Base-by-base conservation (phyloP, 2,797 vertebrate genomes). In the Passerculus sandwichensis region DNA sequence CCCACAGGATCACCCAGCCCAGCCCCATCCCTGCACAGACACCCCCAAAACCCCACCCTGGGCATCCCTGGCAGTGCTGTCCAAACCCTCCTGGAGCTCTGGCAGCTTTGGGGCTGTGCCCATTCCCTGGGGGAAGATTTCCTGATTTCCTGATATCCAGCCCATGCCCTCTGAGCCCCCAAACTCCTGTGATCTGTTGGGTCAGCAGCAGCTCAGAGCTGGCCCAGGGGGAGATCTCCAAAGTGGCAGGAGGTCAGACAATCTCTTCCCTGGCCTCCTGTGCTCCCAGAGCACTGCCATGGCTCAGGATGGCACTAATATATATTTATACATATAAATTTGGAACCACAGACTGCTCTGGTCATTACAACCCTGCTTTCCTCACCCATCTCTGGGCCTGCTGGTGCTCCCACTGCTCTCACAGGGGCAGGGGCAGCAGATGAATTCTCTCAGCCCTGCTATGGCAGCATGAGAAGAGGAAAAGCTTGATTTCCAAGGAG, bases 161-260 rank as follows among this genome's bases (percentile, higher is more conserved):
- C 27, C 50, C 51, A 15, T 5, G 29, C 23, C 27, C 64, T 57
- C n/a, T 19, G 75, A 93, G 67, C 25, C 77, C 59, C 53, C 48
- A 19, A 34, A 77, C 12, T 34, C 54, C 64, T 8, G n/a, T 0
- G 0, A 44, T 14, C 45, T 1, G 0, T 30, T 8, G 25, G 65
- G 88, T 45, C 85, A 61, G 69, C 81, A 51, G 56, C 1, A 10
- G 22, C 78, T 93, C 62, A 40, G 86, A 79, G 17, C 60, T 30
- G 19, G 60, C 67, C 50, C 51, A 47, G 57, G 22, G 51, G 70
- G 51, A 59, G 40, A 50, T 50, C 75, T 76, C 45, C 67, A 75
- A 80, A 91, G 6, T 74, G 81, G n/a, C 57, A 64, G 36, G 48
- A 61, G 79, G 53, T 51, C 86, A 89, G 36, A 38, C 29, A 45